Conservation (phyloP, 2,113 vertebrate genomes). For the Sebastes schlegelii region DNA sequence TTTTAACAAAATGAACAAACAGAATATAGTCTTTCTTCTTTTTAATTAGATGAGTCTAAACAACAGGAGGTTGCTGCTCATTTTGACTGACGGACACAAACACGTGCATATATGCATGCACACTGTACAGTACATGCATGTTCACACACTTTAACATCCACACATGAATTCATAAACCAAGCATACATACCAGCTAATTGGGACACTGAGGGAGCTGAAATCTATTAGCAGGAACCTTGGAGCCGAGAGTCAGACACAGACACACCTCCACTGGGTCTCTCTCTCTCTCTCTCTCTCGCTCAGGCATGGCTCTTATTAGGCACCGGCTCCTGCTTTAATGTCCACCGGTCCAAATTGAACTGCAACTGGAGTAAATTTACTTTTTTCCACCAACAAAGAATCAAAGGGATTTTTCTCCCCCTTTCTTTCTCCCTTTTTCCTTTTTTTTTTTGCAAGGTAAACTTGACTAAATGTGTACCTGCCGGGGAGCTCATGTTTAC, state of each 20-base stretch:
- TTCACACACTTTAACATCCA: slow-evolving; percentile 51
- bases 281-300: slow-evolving; percentile 51
- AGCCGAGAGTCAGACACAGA: slow-evolving; percentile 71
- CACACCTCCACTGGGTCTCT: slow-evolving; percentile 76
- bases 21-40: background rate
- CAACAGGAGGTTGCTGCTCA: background rate
- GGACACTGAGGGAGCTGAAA: slow-evolving; percentile 82
- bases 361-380: slow-evolving; percentile 81
- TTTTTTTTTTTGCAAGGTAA: slow-evolving; percentile 43
- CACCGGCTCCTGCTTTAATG: slow-evolving; percentile 85
- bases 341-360: slow-evolving; percentile 81
- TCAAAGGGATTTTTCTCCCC: slow-evolving; percentile 78
- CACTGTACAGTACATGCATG: slow-evolving; percentile 11
- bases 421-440: background rate
- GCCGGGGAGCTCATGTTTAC: slow-evolving; percentile 72
- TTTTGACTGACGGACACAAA: background rate
- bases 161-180: slow-evolving; percentile 64
- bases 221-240: slow-evolving; percentile 81
- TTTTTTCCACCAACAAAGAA: slow-evolving; percentile 79
- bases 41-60: slow-evolving; percentile 18
- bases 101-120: background rate
- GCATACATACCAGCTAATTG: slow-evolving; percentile 80
- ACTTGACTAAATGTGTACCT: slow-evolving; percentile 70
- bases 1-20: slow-evolving; percentile 13
- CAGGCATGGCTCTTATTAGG: slow-evolving; percentile 86